Evolutionary conservation across 23 tunicate species (phyloP).

Genomic region (Corella eumyota): DNA sequence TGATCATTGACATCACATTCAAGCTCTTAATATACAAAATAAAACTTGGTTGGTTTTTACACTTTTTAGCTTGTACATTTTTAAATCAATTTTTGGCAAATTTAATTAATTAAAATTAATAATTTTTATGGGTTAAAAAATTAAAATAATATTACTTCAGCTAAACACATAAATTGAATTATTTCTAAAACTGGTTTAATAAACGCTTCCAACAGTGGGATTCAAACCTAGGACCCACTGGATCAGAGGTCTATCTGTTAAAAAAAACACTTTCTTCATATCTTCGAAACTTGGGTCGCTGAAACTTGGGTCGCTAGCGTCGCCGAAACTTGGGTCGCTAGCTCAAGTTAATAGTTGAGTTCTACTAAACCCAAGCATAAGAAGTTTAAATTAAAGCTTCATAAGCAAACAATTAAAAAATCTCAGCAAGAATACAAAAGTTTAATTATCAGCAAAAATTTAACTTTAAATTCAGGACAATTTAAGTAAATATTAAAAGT

Average conservation of each 20-base stretch:
- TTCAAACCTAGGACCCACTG: conserved; percentile 20
- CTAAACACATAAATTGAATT: background rate
- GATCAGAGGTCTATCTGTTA: conserved; percentile 51
- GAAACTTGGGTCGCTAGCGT: conserved; percentile 62
- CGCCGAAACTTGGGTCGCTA: background rate
- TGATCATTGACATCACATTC: conserved; percentile 26
- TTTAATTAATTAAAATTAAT: too few relatives aligned
- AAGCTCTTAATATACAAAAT: conserved; percentile 22
- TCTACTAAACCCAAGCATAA: too few relatives aligned
- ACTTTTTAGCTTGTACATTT: too few relatives aligned
- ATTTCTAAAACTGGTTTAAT: background rate
- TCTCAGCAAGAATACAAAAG: background rate
- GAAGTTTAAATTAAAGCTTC: too few relatives aligned
- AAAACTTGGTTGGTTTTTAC: background rate
- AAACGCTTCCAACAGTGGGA: too few relatives aligned
- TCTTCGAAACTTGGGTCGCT: conserved; percentile 83
- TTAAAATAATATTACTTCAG: too few relatives aligned
- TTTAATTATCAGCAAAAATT: too few relatives aligned
- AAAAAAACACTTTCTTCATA: conserved; percentile 61
- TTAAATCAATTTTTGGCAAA: too few relatives aligned
- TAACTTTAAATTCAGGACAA: background rate
- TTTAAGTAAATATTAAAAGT: background rate
- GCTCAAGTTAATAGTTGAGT: too few relatives aligned
- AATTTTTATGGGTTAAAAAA: too few relatives aligned
- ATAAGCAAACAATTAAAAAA: too few relatives aligned